phyloP scores from a whole-genome alignment of 2,113 vertebrate species.

The Xyliphius kryptos region DNA sequence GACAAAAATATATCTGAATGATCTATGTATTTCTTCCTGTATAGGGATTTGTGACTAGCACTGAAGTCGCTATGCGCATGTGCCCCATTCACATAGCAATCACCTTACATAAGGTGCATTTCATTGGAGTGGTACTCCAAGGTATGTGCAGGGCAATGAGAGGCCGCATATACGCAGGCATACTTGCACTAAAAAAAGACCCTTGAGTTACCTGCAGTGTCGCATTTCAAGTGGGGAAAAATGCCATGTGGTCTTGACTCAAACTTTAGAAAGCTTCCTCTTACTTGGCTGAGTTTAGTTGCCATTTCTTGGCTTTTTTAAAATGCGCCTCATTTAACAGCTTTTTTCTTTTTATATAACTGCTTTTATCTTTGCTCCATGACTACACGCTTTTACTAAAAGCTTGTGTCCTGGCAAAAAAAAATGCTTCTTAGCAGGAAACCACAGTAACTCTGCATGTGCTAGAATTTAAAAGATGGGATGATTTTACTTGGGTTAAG shows the following conservation, averaged over 20 bases:
- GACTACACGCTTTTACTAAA: too few relatives aligned
- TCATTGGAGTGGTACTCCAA: background rate
- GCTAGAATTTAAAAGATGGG: background rate
- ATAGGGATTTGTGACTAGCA: too few relatives aligned
- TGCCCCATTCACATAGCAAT: background rate
- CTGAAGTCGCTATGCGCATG: too few relatives aligned
- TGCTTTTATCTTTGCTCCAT: conserved; percentile 6
- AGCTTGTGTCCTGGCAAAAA: background rate
- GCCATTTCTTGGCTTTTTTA: conserved; percentile 40
- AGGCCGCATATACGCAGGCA: conserved; percentile 2
- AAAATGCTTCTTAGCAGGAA: background rate
- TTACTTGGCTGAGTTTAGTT: conserved; percentile 34
- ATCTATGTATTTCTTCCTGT: too few relatives aligned
- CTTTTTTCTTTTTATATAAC: conserved; percentile 1
- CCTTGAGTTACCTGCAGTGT: conserved; percentile 33
- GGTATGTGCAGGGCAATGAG: conserved; percentile 9
- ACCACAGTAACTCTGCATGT: background rate
- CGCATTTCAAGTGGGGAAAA: conserved; percentile 49
- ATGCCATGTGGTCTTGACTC: conserved; percentile 18
- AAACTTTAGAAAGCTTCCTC: conserved; percentile 52
- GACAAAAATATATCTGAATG: too few relatives aligned
- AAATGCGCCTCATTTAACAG: conserved; percentile 38
- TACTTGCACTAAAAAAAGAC: conserved; percentile 2
- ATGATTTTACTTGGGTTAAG: too few relatives aligned
- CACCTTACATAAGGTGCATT: conserved; percentile 12